A percentile compares a stretch with the other conserved stretches of the same genome.
phyloP scores from a whole-genome alignment of 2,888 invertebrate genomes.

The Leptopilina myrica region DNA sequence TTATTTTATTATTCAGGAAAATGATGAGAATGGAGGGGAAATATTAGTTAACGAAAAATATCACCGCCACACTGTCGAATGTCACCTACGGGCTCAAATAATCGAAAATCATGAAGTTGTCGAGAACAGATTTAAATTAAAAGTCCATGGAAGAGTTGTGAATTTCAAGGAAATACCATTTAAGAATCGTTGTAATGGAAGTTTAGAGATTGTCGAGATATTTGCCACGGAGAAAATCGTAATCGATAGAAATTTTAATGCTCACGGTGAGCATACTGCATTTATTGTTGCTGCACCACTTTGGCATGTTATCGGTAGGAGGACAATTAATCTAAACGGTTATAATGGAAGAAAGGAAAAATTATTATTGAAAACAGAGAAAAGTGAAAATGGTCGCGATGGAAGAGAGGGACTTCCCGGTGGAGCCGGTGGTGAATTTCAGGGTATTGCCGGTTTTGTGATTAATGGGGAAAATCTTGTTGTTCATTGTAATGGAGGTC shows the following conservation, averaged over 20 bases:
- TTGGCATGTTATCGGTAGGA: not conserved
- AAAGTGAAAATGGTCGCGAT: not conserved
- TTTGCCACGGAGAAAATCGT: not conserved
- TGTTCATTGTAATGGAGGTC: not conserved
- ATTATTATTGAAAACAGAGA: no score
- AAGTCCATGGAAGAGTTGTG: no score
- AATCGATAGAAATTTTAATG: not conserved
- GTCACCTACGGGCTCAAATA: no score
- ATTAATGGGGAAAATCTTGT: not conserved
- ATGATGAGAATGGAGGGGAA: no score
- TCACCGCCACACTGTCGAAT: no score
- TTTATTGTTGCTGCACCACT: not conserved
- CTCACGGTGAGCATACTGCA: not conserved
- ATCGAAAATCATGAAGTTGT: no score
- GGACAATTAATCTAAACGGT: not conserved
- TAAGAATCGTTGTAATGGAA: not conserved
- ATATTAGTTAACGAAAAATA: no score
- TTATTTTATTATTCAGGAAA: no score
- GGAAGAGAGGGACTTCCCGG: not conserved
- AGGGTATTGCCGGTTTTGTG: not conserved
- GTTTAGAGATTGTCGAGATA: not conserved
- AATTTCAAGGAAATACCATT: not conserved
- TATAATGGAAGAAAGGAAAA: not conserved
- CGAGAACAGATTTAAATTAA: no score
- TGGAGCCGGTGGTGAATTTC: not conserved